phyloP scores from a whole-genome alignment of 2,888 invertebrate genomes.

The Drosophila percnosoma region DNA sequence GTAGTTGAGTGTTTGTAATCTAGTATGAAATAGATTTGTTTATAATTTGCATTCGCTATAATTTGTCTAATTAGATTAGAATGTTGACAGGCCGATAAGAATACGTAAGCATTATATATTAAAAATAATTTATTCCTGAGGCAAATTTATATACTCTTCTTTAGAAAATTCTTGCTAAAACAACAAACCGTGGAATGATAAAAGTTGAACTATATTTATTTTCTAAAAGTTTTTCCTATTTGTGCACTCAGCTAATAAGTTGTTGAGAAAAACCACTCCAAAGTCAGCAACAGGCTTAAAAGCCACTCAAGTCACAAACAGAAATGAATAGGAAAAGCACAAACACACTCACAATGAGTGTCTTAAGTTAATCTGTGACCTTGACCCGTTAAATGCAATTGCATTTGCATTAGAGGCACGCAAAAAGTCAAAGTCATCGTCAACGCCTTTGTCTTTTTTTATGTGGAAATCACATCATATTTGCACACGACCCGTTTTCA shows the following conservation, averaged over 20 bases:
- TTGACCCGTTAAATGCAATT: slow-evolving; percentile 55
- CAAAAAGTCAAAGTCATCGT: slow-evolving; percentile 32
- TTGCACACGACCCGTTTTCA: slow-evolving; percentile 25
- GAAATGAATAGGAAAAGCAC: neutral
- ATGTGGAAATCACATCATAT: slow-evolving; percentile 43
- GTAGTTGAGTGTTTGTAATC: slow-evolving; percentile 27
- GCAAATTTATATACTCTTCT: neutral
- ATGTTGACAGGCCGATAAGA: slow-evolving; percentile 45
- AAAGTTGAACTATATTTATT: slow-evolving; percentile 10
- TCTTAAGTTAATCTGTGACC: slow-evolving; percentile 38
- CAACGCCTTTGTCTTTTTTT: slow-evolving; percentile 17
- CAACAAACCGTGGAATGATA: slow-evolving; percentile 3
- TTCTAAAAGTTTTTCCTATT: slow-evolving; percentile 29
- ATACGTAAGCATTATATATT: neutral
- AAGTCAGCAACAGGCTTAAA: slow-evolving; percentile 28
- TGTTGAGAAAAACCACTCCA: slow-evolving; percentile 14
- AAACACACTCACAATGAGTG: neutral
- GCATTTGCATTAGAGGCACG: slow-evolving; percentile 34
- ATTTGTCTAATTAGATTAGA: slow-evolving; percentile 42
- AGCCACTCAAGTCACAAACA: slow-evolving; percentile 9
- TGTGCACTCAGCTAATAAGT: slow-evolving; percentile 17
- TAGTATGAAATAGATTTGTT: slow-evolving; percentile 44
- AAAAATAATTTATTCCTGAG: neutral
- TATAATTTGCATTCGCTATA: slow-evolving; percentile 48
- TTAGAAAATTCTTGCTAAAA: neutral